Conservation (phyloP, 2,797 vertebrate species). For the Gymnothorax reevesii region DNA sequence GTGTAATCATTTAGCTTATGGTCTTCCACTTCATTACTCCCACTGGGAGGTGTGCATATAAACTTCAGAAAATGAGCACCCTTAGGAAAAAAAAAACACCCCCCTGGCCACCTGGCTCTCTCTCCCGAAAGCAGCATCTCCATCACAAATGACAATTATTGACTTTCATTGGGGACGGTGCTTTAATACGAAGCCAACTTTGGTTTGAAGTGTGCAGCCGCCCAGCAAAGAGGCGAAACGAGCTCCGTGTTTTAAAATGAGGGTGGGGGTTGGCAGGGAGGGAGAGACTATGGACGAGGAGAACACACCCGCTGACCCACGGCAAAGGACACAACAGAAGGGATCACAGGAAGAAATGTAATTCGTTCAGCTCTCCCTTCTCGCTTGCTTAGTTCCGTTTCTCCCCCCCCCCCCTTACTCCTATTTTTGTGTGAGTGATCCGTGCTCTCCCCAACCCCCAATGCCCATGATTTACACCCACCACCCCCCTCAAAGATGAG, state of each 20-base stretch:
- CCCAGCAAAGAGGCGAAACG: slow-evolving; percentile 29
- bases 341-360: slow-evolving; percentile 59
- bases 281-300: slow-evolving; percentile 59
- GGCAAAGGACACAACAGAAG: slow-evolving; percentile 37
- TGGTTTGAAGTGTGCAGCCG: slow-evolving; percentile 35
- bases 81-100: slow-evolving; percentile 13
- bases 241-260: slow-evolving; percentile 12
- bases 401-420: neutral
- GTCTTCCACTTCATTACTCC: slow-evolving; percentile 35
- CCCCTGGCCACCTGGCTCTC: slow-evolving; percentile 17
- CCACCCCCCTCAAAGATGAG: slow-evolving; percentile 59
- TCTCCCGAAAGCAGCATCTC: slow-evolving; percentile 58
- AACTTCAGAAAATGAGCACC: slow-evolving; percentile 26
- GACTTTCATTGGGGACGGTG: slow-evolving; percentile 73
- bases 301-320: slow-evolving; percentile 68
- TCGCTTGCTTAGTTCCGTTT: slow-evolving; percentile 25
- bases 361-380: slow-evolving; percentile 40
- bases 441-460: slow-evolving; percentile 35
- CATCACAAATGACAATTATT: slow-evolving; percentile 78
- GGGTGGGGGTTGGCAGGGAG: neutral
- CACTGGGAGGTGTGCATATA: slow-evolving; percentile 25
- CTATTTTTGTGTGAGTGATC: slow-evolving; percentile 21
- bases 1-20: slow-evolving; percentile 30
- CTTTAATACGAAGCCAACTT: slow-evolving; percentile 69
- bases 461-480: slow-evolving; percentile 56